Evolutionary conservation across 2,113 vertebrate genomes (phyloP).

Genomic region (Pycnonotus jocosus): DNA sequence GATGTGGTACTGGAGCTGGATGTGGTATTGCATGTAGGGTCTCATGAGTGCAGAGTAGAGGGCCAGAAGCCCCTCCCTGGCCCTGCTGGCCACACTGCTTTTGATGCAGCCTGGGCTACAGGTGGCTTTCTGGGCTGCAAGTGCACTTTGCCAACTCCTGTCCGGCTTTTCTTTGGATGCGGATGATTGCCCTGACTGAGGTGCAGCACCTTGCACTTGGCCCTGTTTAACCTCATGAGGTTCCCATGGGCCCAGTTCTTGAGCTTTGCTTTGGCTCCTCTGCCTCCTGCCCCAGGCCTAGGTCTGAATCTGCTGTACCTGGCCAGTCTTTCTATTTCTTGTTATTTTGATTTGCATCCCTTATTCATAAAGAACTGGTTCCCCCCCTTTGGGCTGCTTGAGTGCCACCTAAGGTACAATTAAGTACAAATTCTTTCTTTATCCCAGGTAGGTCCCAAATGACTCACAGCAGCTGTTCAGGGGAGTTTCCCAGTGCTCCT

Average conservation of each 20-base stretch:
- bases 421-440: background rate
- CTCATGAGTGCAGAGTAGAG: background rate
- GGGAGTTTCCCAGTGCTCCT: background rate
- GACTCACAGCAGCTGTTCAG: background rate
- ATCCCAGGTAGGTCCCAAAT: background rate
- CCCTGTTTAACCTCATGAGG: background rate
- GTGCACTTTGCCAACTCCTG: background rate
- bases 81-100: background rate
- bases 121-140: background rate
- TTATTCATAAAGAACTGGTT: background rate
- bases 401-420: background rate
- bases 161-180: background rate
- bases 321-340: background rate
- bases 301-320: background rate
- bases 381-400: background rate
- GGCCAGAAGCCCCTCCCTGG: rapidly evolving
- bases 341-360: background rate
- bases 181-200: background rate
- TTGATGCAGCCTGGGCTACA: background rate
- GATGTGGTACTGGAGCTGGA: no score
- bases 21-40: background rate
- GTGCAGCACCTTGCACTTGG: background rate
- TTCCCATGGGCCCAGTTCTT: background rate
- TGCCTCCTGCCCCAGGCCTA: background rate
- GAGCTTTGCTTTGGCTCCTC: background rate